phyloP scores from a whole-genome alignment of 2,113 vertebrate genomes.

The Microtus oregoni region DNA sequence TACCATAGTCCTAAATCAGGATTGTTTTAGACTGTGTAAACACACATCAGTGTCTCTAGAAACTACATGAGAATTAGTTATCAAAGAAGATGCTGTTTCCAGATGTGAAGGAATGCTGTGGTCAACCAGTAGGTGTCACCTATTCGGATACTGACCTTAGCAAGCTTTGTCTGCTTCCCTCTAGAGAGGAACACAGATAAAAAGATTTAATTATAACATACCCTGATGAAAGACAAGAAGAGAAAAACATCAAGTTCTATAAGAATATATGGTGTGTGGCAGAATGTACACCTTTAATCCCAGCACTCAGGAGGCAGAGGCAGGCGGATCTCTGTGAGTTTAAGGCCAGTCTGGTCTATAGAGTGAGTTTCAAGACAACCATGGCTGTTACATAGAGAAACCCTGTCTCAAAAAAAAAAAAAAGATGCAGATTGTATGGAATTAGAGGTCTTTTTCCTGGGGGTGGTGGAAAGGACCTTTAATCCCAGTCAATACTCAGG shows the following conservation, averaged over 20 bases:
- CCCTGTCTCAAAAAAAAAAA: neutral
- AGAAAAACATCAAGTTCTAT: neutral
- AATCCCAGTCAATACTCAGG: neutral
- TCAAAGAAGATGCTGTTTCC: neutral
- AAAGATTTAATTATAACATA: neutral
- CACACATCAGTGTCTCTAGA: neutral
- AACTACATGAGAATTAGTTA: neutral
- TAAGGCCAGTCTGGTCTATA: neutral
- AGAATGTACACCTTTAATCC: neutral
- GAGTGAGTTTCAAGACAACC: neutral
- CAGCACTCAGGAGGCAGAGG: neutral
- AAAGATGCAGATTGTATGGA: neutral
- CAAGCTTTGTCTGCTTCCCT: neutral
- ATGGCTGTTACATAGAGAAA: neutral
- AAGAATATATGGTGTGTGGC: neutral
- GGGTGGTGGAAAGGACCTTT: neutral
- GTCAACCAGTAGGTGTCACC: neutral
- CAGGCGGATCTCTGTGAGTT: neutral
- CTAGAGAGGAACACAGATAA: neutral
- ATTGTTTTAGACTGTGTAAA: neutral
- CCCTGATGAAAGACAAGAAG: neutral
- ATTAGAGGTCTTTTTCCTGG: neutral
- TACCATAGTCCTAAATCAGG: neutral
- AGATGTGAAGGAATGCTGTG: slow-evolving; percentile 2
- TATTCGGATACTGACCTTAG: slow-evolving; percentile 15